Percentiles rank a stretch among this genome's conserved stretches.
Conservation (phyloP, 1,140 invertebrate genomes). For the Cecropterus lyciades region DNA sequence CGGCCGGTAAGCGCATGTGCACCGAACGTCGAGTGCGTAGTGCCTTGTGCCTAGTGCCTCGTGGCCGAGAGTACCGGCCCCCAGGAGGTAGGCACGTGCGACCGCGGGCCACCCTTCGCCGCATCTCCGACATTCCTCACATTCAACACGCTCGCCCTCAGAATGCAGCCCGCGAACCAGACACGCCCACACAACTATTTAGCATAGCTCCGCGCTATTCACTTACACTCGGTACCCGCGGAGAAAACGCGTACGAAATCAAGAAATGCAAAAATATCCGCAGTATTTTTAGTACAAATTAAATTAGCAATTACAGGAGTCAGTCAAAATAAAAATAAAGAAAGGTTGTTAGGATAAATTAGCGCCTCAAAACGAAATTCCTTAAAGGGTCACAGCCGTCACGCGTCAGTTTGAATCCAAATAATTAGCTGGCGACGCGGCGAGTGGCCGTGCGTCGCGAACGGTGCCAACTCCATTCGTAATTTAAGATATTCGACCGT, state of each 20-base stretch:
- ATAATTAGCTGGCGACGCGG: conserved; percentile 68
- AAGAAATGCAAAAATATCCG: conserved; percentile 9
- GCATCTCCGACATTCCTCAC: conserved; percentile 68
- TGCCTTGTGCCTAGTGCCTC: neutral
- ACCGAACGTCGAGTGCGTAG: neutral
- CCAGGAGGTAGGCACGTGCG: conserved; percentile 47
- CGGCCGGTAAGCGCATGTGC: conserved; percentile 57
- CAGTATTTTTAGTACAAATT: conserved; percentile 21
- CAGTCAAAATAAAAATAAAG: conserved; percentile 36
- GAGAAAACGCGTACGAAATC: conserved; percentile 13
- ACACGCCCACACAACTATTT: conserved; percentile 69
- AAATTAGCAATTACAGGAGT: conserved; percentile 37
- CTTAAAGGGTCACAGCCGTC: conserved; percentile 58
- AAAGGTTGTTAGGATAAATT: conserved; percentile 50
- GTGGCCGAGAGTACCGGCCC: conserved; percentile 23
- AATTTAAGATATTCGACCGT: conserved; percentile 75
- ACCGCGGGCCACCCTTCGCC: conserved; percentile 57
- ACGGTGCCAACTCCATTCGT: conserved; percentile 69
- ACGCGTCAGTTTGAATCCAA: conserved; percentile 56
- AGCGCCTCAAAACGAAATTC: conserved; percentile 46
- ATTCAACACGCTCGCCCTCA: conserved; percentile 77
- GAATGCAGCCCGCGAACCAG: conserved; percentile 73
- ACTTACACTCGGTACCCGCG: conserved; percentile 44
- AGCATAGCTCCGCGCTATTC: conserved; percentile 63
- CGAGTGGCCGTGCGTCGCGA: conserved; percentile 65